Conservation (phyloP, 2,113 vertebrate genomes). For the Corvus cornix region DNA sequence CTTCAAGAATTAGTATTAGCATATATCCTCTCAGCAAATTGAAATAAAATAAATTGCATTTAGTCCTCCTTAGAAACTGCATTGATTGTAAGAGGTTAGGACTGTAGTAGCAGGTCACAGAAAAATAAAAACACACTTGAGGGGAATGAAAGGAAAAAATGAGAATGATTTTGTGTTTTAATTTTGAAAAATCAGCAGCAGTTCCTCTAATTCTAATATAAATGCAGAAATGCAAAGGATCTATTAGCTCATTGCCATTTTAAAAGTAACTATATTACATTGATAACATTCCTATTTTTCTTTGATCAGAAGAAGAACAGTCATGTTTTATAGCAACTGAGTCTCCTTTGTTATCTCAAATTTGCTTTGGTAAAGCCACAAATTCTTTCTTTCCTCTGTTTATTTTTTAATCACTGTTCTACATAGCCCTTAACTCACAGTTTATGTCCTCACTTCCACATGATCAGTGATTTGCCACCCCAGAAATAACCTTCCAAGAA, state of each 20-base stretch:
- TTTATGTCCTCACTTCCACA: not conserved
- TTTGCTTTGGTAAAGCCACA: not conserved
- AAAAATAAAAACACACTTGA: not conserved
- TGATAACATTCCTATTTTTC: not conserved
- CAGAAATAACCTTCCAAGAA: not conserved
- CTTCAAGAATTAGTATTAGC: slow-evolving; percentile 62
- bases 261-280: not conserved
- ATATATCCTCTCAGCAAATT: slow-evolving; percentile 56
- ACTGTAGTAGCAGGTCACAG: not conserved
- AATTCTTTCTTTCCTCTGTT: not conserved
- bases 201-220: not conserved
- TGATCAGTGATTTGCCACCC: not conserved
- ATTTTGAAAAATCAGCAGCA: slow-evolving; percentile 1
- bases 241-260: not conserved
- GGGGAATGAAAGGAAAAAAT: not conserved
- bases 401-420: not conserved
- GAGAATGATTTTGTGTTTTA: not conserved
- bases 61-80: slow-evolving; percentile 46
- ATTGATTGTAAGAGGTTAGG: slow-evolving; percentile 23
- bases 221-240: slow-evolving; percentile 1
- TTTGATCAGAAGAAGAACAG: not conserved
- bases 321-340: not conserved
- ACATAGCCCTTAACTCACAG: not conserved
- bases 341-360: not conserved
- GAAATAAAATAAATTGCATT: slow-evolving; percentile 64